Conservation (phyloP, 1,140 invertebrate genomes). For the Akabosia matsudoensis region DNA sequence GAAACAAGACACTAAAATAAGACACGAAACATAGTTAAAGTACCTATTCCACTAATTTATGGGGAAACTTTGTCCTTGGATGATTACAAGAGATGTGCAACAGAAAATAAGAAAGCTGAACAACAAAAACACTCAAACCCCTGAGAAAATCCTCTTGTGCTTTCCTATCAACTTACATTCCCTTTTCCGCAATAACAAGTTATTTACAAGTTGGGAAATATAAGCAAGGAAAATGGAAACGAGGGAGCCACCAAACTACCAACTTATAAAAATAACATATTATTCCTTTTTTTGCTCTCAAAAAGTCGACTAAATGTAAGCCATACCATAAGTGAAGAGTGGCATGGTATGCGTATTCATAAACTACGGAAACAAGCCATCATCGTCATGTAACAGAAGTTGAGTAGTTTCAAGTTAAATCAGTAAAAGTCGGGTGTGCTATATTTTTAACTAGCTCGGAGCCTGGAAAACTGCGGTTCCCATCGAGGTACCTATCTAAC, state of each 20-base stretch:
- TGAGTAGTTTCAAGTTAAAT: not conserved
- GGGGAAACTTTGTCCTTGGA: conserved; percentile 1
- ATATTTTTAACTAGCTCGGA: not conserved
- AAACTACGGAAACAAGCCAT: not conserved
- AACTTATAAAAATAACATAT: too few relatives aligned
- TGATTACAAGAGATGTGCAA: conserved; percentile 8
- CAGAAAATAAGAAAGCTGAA: too few relatives aligned
- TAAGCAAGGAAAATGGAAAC: too few relatives aligned
- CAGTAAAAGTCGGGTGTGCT: not conserved
- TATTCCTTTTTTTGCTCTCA: too few relatives aligned
- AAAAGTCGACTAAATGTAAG: too few relatives aligned
- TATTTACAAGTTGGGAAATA: too few relatives aligned
- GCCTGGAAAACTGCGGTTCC: not conserved
- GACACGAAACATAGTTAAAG: not conserved
- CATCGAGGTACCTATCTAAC: not conserved
- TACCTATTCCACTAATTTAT: conserved; percentile 17
- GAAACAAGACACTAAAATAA: not conserved
- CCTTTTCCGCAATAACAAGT: too few relatives aligned
- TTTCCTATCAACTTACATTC: too few relatives aligned
- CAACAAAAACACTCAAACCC: not conserved
- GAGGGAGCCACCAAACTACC: too few relatives aligned
- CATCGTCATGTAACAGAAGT: not conserved
- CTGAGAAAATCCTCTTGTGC: too few relatives aligned
- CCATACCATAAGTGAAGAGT: too few relatives aligned
- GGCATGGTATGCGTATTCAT: not conserved